phyloP scores from a whole-genome alignment of 1,140 invertebrate genomes.

The Ptiloglossa arizonensis region DNA sequence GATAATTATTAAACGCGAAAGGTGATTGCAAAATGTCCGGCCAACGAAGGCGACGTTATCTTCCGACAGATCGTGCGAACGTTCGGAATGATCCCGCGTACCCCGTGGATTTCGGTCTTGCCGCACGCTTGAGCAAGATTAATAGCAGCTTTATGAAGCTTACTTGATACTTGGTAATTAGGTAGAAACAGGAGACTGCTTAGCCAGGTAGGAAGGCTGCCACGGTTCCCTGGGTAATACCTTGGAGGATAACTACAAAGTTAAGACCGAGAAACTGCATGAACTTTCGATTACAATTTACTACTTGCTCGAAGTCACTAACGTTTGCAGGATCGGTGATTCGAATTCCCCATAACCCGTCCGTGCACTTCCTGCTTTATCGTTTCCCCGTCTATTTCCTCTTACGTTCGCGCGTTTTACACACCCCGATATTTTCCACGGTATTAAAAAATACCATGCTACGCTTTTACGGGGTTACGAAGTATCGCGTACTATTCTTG shows the following conservation, averaged over 20 bases:
- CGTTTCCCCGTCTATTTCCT: neutral
- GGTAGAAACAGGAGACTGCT: conserved; percentile 59
- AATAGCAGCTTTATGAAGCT: conserved; percentile 60
- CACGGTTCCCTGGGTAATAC: conserved; percentile 42
- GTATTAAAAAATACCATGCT: too few species aligned
- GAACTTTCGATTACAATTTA: conserved; percentile 62
- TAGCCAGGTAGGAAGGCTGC: conserved; percentile 41
- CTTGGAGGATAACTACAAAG: conserved; percentile 49
- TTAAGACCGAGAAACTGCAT: conserved; percentile 53
- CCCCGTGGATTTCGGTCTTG: conserved; percentile 16
- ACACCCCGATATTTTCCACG: neutral
- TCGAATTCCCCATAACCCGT: conserved; percentile 14
- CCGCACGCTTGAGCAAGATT: conserved; percentile 47
- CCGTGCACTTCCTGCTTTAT: neutral
- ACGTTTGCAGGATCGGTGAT: conserved; percentile 40
- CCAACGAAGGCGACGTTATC: neutral
- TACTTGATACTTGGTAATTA: conserved; percentile 57
- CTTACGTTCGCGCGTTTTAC: neutral
- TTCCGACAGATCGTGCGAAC: neutral
- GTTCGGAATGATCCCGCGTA: neutral
- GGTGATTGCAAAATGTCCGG: neutral
- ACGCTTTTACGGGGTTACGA: too few species aligned
- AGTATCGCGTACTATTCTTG: too few species aligned
- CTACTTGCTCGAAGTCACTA: conserved; percentile 44
- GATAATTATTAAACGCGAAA: neutral